These are phyloP conservation scores for Dicycla oo DNA, from an alignment of 2,888 invertebrate species.

Conservation along the genomic window DNA sequence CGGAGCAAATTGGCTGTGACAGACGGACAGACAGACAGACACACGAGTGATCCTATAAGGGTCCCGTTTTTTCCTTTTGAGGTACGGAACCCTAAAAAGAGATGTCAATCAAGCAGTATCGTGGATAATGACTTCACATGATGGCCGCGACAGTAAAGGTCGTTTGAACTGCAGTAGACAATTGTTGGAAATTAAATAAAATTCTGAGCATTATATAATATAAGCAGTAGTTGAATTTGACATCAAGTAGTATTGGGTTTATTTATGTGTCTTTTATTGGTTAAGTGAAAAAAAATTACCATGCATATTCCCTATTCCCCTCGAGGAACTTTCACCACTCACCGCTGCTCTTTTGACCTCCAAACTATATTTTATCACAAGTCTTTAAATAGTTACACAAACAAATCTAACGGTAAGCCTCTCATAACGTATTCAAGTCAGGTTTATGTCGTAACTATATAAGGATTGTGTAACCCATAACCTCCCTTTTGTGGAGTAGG, in stretches of 20 bases:
- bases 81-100: too few relatives aligned
- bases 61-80: too few relatives aligned
- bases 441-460: constrained; percentile 40
- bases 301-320: neutral
- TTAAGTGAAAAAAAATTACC: neutral
- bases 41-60: too few relatives aligned
- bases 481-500: constrained; percentile 60
- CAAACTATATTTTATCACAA: constrained; percentile 15
- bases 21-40: too few relatives aligned
- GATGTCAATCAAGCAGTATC: too few relatives aligned
- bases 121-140: neutral
- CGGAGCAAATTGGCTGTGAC: too few relatives aligned
- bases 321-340: constrained; percentile 2
- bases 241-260: neutral
- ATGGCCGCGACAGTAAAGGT: neutral
- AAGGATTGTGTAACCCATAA: constrained; percentile 63
- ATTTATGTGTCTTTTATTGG: neutral
- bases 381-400: constrained; percentile 22
- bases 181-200: neutral
- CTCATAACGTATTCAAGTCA: constrained; percentile 31
- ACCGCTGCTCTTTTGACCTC: constrained; percentile 13
- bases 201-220: neutral
- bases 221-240: neutral
- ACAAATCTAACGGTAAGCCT: constrained; percentile 14
- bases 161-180: neutral